Evolutionary conservation across 2,797 vertebrate genomes (phyloP).

Genomic region (Choloepus didactylus): DNA sequence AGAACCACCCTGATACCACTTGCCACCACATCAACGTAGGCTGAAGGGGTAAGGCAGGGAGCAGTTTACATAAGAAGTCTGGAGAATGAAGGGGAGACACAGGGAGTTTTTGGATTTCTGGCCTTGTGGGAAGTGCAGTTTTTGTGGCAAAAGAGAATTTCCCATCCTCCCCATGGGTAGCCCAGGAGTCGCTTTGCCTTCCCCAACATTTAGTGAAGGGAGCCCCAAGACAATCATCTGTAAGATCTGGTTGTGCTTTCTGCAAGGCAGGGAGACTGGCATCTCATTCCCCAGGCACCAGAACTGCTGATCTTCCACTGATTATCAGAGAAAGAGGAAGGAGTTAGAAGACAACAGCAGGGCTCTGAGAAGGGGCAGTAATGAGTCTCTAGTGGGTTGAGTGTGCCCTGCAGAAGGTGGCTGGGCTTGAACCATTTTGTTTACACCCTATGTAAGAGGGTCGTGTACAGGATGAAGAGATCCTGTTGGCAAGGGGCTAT

Average conservation of each 20-base stretch:
- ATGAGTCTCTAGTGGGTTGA: rapidly evolving
- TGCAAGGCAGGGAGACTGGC: neutral
- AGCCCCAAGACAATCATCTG: neutral
- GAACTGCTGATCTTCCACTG: neutral
- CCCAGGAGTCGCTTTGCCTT: neutral
- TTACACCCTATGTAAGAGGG: neutral
- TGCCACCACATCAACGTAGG: neutral
- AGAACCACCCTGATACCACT: rapidly evolving
- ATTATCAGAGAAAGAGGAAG: neutral
- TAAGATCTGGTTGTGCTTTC: neutral
- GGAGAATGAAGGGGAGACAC: neutral
- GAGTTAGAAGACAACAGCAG: neutral
- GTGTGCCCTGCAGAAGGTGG: neutral
- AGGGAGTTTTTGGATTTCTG: neutral
- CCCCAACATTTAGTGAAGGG: neutral
- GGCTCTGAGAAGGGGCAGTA: neutral
- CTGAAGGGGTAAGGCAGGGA: too few species aligned
- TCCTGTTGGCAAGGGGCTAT: too few species aligned
- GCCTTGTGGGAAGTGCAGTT: neutral
- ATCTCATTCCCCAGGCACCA: neutral
- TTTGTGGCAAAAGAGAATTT: neutral
- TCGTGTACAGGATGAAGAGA: neutral
- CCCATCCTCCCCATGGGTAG: neutral
- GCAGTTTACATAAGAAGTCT: neutral
- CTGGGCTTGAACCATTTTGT: neutral